Evolutionary conservation across 2,888 invertebrate species (phyloP), one percentile per base, ranked within the genome.

Genomic region (Drosophila testacea): DNA sequence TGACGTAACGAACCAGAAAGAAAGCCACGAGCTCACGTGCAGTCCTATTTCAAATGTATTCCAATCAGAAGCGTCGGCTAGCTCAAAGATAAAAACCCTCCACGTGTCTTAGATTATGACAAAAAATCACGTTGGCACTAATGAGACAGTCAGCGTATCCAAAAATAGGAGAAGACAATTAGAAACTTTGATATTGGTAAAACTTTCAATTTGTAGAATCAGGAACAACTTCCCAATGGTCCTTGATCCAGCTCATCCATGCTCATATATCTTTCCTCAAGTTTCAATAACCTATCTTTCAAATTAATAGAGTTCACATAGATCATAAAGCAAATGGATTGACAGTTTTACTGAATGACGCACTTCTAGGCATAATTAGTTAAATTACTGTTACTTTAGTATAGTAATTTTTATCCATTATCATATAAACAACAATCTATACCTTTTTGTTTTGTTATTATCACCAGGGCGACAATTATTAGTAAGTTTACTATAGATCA

Each of bases 1-100:
- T 77, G 76, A 77, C 76, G 77, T 69, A 60, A 62, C 73, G 36
- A 77, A 76, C 65, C 44, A 34, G 62, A 30, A 55, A 65, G 62
- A 73, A 42, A 2, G 36, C 36, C 48, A 73, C 60, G 38, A 69
- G 47, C 73, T 66, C 76, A 77, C 77, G 77, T 77, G 65, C 77
- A 36, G 4, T 16, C 50, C 41, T 27, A 2, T 11, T 36, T 11
- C 4, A 4, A 10, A 38, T n/a, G n/a, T 50, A 30, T 39, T 1
- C 28, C 46, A 42, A 27, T 36, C 48, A n/a, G 11, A 48, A 7
- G 10, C 22, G 62, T 4, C 71, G 59, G 76, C 55, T 22, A 11
- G 22, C 55, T 55, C 60, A 74, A 61, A 54, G 54, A 39, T 22
- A 28, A 6, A 44, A 1, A 30, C 27, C 28, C 9, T 52, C 16